Percentiles rank a stretch among this genome's conserved stretches.
Evolutionary conservation across 2,888 invertebrate genomes (phyloP).

Genomic region (Luperina testacea): DNA sequence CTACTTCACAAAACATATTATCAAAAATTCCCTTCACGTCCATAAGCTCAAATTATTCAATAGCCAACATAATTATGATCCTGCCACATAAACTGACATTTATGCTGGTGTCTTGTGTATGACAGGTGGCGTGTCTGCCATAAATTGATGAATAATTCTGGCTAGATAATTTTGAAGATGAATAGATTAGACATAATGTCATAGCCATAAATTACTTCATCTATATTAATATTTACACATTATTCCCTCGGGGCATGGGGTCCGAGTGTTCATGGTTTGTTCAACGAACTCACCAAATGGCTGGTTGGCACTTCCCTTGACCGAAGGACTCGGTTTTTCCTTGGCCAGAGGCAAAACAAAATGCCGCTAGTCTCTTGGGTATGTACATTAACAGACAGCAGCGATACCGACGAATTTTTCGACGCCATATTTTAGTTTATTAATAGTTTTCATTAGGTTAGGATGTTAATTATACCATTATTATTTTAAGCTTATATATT

Average conservation of each 20-base stretch:
- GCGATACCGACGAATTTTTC: neutral
- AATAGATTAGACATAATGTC: slow-evolving; percentile 7
- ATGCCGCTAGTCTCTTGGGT: neutral
- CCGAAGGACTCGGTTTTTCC: neutral
- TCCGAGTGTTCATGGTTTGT: neutral
- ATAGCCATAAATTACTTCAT: neutral
- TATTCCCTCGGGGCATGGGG: neutral
- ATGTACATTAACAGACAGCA: neutral
- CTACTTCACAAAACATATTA: neutral
- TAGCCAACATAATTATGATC: neutral
- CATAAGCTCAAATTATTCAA: neutral
- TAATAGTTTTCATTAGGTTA: neutral
- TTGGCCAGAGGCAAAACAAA: neutral
- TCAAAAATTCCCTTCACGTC: neutral
- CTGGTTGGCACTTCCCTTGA: neutral
- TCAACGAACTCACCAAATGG: neutral
- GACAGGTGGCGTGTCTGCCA: slow-evolving; percentile 12
- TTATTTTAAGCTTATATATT: too few species aligned
- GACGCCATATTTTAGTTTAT: neutral
- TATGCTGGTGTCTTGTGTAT: neutral
- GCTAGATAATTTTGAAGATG: neutral
- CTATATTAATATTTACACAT: neutral
- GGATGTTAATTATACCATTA: neutral
- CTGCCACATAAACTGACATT: too few species aligned
- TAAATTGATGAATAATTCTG: slow-evolving; percentile 22